A percentile compares a stretch with the other conserved stretches of the same genome.
Conservation (phyloP, 2,888 invertebrate species). For the Mesoligia furuncula region DNA sequence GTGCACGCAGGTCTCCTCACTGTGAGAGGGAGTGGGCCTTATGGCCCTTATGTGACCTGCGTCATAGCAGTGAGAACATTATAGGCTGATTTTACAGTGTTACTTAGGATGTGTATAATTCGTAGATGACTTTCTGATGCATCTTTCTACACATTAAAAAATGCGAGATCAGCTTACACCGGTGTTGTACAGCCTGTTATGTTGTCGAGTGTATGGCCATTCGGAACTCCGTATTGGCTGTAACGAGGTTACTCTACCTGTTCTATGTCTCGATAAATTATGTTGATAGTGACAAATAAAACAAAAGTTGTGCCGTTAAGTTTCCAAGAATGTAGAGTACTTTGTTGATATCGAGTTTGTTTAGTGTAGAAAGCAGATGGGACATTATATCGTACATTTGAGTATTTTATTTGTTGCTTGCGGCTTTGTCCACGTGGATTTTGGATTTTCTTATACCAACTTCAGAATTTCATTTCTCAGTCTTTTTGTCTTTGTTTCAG, state of each 20-base stretch:
- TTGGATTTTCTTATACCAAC: too few species aligned
- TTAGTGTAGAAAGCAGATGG: slow-evolving; percentile 25
- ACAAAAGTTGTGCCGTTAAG: slow-evolving; percentile 59
- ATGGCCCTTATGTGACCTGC: too few species aligned
- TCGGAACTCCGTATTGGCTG: slow-evolving; percentile 40
- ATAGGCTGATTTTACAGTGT: too few species aligned
- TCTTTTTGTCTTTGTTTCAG: background rate
- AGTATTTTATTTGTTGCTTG: slow-evolving; percentile 5
- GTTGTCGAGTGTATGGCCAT: slow-evolving; percentile 4
- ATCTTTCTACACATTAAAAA: background rate
- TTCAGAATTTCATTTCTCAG: background rate
- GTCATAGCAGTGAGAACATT: too few species aligned
- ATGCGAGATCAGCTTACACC: background rate
- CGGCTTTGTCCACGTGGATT: background rate
- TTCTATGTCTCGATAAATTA: slow-evolving; percentile 50
- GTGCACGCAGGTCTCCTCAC: too few species aligned
- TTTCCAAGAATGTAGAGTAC: slow-evolving; percentile 39
- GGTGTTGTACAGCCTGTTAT: background rate
- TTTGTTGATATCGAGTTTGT: slow-evolving; percentile 41
- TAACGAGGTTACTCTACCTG: slow-evolving; percentile 60
- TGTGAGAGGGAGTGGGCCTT: too few species aligned
- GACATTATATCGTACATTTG: background rate
- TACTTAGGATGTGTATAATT: too few species aligned
- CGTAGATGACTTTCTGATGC: background rate
- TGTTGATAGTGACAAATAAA: slow-evolving; percentile 65